Evolutionary conservation across 2,797 vertebrate species (phyloP), one percentile per base, ranked within the genome.

Genomic region (Decapterus maruadsi): DNA sequence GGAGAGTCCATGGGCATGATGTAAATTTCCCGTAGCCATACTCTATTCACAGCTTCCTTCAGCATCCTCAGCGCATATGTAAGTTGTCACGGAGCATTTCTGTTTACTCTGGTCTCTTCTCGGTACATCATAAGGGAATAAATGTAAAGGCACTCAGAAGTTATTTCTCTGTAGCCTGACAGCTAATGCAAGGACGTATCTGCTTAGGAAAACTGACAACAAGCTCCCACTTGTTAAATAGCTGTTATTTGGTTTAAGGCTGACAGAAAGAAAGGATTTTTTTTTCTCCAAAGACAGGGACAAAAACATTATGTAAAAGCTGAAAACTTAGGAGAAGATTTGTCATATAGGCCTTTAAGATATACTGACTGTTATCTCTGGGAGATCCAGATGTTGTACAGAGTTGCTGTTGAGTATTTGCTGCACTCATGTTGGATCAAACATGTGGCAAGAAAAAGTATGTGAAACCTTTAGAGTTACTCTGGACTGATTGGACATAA

Each of bases 31-130:
- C 68, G 61, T 11, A 67, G 58, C 80, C 38, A 48, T n/a, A 55
- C 48, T 72, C 60, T 86, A 76, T 75, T 84, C 67, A 73, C n/a
- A 78, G 81, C 81, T 76, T 82, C 61, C 71, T 45, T 81, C 53
- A 46, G 69, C 70, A 80, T 72, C 70, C 31, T 77, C 68, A 45
- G 72, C 12, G 8, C 75, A 87, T 72, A 81, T 75, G 73, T 46
- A 64, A 31, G 73, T 72, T 86, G 90, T 85, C 85, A 86, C 6
- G 1, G 71, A 78, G 77, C 62, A 69, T 87, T 86, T 81, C 67
- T 87, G 74, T 90, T 86, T 82, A 77, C 71, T 80, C 83, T 79
- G 63, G 73, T 84, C 81, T 88, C 61, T 59, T 67, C 75, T 78
- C 65, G 65, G 43, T 43, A 36, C 55, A 58, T 84, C 74, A 79